Base-by-base conservation (phyloP, 2,888 invertebrate species). In the Auanema sp. region DNA sequence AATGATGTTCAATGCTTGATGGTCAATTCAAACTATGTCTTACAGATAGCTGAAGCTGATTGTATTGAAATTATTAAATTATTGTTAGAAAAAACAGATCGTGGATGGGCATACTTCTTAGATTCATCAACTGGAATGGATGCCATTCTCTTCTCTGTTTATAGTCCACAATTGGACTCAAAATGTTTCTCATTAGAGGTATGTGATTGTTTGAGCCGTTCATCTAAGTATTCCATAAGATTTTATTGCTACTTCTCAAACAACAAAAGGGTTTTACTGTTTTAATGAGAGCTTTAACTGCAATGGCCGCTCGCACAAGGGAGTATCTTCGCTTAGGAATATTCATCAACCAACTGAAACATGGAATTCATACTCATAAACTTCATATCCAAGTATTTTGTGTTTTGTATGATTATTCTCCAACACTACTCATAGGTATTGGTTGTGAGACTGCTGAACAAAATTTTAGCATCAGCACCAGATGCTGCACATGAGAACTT, bases 181-280 rank as follows among this genome's bases (percentile, higher is more conserved):
- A 81, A 81, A 64, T 81, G 81, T 64, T 81, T 79, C 68, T 76
- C 81, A 41, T 65, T 81, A 23, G 81, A 81, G 77, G 79, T 79
- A 64, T 18, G 61, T 42, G 11, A n/a, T 43, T 43, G 43, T 43
- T 43, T 43, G 11, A 43, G n/a, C 11, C 12, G 12, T 43, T 43
- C 43, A 43, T 11, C 11, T 12, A 43, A 43, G 12, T 11, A 16
- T n/a, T 33, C 16, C 8, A 10, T 50, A 58, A 79, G 78, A 78
- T 81, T 49, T 63, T 79, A 10, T 64, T 77, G 21, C 57, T 73
- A 1, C 69, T 81, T 12, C 66, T 80, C 5, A 78, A 79, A 44
- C 79, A 79, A 58, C 71, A 75, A 1, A 75, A 73, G 33, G 80
- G 81, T 51, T 81, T 77, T 62, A 62, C 72, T 8, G 69, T 77